Percentiles rank a stretch among this genome's conserved stretches.
These are phyloP conservation scores for Psylliodes chrysocephalus DNA, from an alignment of 2,888 invertebrate genomes.

Conservation along the genomic window DNA sequence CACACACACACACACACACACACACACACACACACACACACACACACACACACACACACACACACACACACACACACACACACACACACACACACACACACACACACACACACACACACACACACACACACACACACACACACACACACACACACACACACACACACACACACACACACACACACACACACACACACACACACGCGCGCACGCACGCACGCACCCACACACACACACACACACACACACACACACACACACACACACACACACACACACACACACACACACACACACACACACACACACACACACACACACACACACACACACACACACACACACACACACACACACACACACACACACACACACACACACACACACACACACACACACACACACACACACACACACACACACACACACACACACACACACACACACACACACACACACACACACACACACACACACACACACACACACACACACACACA, in stretches of 20 bases:
- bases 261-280: constrained; percentile 10
- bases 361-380: constrained; percentile 10
- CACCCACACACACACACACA: too few relatives aligned
- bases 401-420: constrained; percentile 10
- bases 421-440: constrained; percentile 10
- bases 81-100: constrained; percentile 10
- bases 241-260: constrained; percentile 10
- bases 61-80: constrained; percentile 10
- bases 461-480: constrained; percentile 10
- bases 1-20: constrained; percentile 10
- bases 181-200: constrained; percentile 10
- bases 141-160: constrained; percentile 10
- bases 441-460: constrained; percentile 10
- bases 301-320: constrained; percentile 10
- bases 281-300: constrained; percentile 10
- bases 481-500: constrained; percentile 10
- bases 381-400: constrained; percentile 10
- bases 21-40: constrained; percentile 10
- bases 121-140: constrained; percentile 10
- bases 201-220: constrained; percentile 1
- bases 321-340: constrained; percentile 10
- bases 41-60: constrained; percentile 10
- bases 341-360: constrained; percentile 10
- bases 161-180: constrained; percentile 10
- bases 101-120: constrained; percentile 10